phyloP scores from a whole-genome alignment of 2,113 vertebrate species.

The Microcebus jonahi region DNA sequence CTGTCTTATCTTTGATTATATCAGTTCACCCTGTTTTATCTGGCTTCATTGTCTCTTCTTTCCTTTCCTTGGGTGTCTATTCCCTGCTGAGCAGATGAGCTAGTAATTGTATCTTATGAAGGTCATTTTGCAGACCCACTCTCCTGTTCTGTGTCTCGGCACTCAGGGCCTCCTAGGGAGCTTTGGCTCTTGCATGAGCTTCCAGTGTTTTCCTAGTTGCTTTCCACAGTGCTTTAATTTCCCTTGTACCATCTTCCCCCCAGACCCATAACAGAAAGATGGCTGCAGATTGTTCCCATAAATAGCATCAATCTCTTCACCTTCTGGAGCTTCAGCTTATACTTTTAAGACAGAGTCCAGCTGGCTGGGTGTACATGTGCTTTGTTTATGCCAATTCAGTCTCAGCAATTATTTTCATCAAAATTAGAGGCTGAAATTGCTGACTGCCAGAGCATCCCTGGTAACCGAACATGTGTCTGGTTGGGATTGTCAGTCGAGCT shows the following conservation, averaged over 20 bases:
- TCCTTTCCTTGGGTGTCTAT: background rate
- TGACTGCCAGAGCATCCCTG: background rate
- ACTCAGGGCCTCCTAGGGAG: background rate
- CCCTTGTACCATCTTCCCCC: background rate
- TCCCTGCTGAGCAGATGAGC: background rate
- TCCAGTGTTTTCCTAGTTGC: background rate
- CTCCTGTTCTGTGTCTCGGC: background rate
- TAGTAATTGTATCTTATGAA: slow-evolving; percentile 1
- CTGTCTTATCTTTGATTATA: background rate
- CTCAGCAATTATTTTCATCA: slow-evolving; percentile 62
- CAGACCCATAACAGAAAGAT: slow-evolving; percentile 39
- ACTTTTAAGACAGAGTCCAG: slow-evolving; percentile 64
- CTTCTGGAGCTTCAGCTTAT: slow-evolving; percentile 70
- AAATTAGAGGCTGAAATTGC: slow-evolving; percentile 55
- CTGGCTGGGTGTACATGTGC: slow-evolving; percentile 64
- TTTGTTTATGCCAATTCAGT: slow-evolving; percentile 52
- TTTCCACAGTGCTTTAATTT: background rate
- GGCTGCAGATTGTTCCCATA: slow-evolving; percentile 58
- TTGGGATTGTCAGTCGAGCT: background rate
- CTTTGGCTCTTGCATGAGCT: background rate
- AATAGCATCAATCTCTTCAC: slow-evolving; percentile 71
- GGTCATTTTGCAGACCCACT: background rate
- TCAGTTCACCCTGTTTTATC: slow-evolving; percentile 1
- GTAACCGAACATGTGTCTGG: slow-evolving; percentile 46
- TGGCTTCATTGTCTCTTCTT: background rate